phyloP scores from a whole-genome alignment of 2,797 vertebrate genomes.

The Emys orbicularis region DNA sequence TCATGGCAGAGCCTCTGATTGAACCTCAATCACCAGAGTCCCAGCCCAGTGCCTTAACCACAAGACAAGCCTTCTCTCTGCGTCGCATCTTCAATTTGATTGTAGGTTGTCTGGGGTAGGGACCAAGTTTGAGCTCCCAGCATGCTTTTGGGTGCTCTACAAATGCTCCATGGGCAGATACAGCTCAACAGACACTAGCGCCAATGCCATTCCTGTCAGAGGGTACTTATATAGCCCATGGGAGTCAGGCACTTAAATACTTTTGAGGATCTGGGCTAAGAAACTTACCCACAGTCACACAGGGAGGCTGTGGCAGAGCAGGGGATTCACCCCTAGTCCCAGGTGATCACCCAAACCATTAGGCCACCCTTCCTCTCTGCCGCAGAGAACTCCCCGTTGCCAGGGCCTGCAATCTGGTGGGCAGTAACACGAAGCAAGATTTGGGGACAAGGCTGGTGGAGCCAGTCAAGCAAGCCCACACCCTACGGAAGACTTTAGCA shows the following conservation, averaged over 20 bases:
- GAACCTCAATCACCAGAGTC: no score
- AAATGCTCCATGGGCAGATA: no score
- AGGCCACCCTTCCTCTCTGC: background rate
- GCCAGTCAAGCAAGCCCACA: background rate
- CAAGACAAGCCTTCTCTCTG: no score
- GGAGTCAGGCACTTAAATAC: background rate
- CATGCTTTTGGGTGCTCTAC: no score
- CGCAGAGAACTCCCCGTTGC: background rate
- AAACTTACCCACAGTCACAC: background rate
- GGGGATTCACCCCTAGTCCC: background rate
- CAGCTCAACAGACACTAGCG: no score
- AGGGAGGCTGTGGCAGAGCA: background rate
- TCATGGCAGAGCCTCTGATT: no score
- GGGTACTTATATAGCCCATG: no score
- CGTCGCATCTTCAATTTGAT: no score
- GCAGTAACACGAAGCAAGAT: background rate
- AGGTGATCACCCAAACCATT: background rate
- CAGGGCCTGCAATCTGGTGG: background rate
- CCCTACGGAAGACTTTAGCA: background rate
- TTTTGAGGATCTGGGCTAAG: background rate
- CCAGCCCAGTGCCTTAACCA: no score
- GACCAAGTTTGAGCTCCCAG: no score
- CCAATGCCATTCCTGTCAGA: no score
- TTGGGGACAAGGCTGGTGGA: background rate
- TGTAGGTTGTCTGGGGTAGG: no score